A percentile compares a stretch with the other conserved stretches of the same genome.
phyloP scores from a whole-genome alignment of 2,113 vertebrate species.

The Canis aureus region DNA sequence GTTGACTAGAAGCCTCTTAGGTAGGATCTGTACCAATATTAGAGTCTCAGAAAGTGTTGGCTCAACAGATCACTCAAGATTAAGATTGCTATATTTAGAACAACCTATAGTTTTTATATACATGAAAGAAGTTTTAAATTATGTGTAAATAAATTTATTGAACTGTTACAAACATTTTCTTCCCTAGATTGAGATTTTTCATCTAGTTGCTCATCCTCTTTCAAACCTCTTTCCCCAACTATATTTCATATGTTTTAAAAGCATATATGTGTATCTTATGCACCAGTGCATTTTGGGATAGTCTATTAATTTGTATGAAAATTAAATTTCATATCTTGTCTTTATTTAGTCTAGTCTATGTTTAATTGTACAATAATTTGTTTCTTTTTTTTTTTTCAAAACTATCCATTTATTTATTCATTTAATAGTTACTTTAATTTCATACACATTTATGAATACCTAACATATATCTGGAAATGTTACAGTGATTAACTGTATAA shows the following conservation, averaged over 20 bases:
- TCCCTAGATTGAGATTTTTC: neutral
- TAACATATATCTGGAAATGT: neutral
- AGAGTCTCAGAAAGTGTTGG: neutral
- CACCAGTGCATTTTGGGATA: neutral
- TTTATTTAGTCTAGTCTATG: constrained; percentile 41
- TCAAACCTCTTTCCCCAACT: neutral
- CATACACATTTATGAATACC: neutral
- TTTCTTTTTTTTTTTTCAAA: too few species aligned
- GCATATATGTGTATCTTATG: neutral
- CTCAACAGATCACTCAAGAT: neutral
- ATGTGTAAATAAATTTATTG: constrained; percentile 35
- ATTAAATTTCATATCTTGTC: neutral
- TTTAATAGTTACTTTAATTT: neutral
- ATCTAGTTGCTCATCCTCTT: constrained; percentile 39
- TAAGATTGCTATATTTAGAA: constrained; percentile 17
- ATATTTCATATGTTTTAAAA: constrained; percentile 17
- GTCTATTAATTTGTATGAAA: constrained; percentile 31
- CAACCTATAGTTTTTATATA: constrained; percentile 15
- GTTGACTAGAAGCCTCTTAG: constrained; percentile 15
- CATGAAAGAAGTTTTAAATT: neutral
- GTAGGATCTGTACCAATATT: neutral
- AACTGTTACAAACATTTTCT: neutral
- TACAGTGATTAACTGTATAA: neutral
- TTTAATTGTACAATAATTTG: constrained; percentile 41
- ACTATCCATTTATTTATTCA: neutral